Evolutionary conservation across 2,888 invertebrate genomes (phyloP), one percentile per base, ranked within the genome.

Genomic region (Harpalus rubripes): DNA sequence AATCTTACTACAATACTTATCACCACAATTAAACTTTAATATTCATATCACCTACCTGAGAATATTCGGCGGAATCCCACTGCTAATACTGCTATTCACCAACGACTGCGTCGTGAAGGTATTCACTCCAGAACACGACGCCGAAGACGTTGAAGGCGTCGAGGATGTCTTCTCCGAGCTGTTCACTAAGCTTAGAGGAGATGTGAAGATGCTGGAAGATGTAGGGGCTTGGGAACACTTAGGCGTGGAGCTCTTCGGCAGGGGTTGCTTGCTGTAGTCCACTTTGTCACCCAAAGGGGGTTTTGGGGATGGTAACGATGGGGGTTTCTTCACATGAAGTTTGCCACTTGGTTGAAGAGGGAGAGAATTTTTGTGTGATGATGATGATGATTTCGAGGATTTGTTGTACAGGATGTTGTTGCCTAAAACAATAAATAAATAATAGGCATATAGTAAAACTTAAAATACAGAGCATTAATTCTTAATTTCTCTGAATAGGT

Each of bases 281-380:
- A 78, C 22, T 32, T 84, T 84, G 26, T 84, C 84, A 7, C 32
- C 16, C 7, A 32, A 4, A 15, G 0, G 92, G 92, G 22, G 92
- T 92, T 87, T 92, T 92, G 0, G 92, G 92, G 86, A 81, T 59
- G 92, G 91, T 86, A 92, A 87, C 87, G 92, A 92, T 0, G 92
- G 90, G 85, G 92, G 92, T 88, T 92, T 92, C 85, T 87, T 85
- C 26, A 85, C 59, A 15, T 84, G 59, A 3, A 74, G 81, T 88
- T 91, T 91, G 81, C 92, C 91, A 0, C 88, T 89, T 0, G 90
- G 88, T 0, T 65, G 86, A 85, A 82, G 79, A 68, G 84, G 81
- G 32, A 63, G 16, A 58, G 84, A 52, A n/a, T 76, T 76, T 41
- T 85, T 85, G 7, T 52, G 2, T 52, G 8, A 12, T 3, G 44